Conservation (phyloP, 1,140 invertebrate species). For the Rhyacophila brunnea region DNA sequence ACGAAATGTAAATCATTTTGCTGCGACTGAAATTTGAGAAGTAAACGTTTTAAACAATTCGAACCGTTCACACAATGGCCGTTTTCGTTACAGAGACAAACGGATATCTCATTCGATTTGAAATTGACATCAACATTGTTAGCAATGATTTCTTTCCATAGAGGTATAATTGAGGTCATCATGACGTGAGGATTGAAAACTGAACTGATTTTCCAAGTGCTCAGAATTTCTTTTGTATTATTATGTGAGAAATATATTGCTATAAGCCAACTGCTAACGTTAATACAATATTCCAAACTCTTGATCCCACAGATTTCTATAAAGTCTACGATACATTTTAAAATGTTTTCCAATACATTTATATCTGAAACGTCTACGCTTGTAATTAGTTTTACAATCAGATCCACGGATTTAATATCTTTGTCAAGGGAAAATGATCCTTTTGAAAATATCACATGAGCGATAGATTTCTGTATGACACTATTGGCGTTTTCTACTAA, state of each 20-base stretch:
- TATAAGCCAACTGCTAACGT: slow-evolving; percentile 30
- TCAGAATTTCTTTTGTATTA: slow-evolving; percentile 23
- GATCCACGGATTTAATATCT: slow-evolving; percentile 17
- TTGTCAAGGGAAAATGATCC: slow-evolving; percentile 17
- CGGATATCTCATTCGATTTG: neutral
- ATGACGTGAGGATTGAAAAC: slow-evolving; percentile 31
- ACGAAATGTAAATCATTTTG: slow-evolving; percentile 33
- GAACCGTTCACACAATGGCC: slow-evolving; percentile 21
- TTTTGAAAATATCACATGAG: slow-evolving; percentile 14
- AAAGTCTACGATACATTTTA: slow-evolving; percentile 17
- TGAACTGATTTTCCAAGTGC: slow-evolving; percentile 23
- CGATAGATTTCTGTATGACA: slow-evolving; percentile 3
- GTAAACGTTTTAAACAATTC: slow-evolving; percentile 11
- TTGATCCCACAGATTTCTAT: slow-evolving; percentile 18
- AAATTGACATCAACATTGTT: slow-evolving; percentile 12
- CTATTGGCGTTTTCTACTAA: slow-evolving; percentile 10
- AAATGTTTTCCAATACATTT: slow-evolving; percentile 1
- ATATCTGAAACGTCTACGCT: slow-evolving; percentile 8
- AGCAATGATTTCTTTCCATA: slow-evolving; percentile 25
- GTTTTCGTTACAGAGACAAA: slow-evolving; percentile 21
- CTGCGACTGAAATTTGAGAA: slow-evolving; percentile 24
- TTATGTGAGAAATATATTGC: slow-evolving; percentile 28
- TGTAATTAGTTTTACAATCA: slow-evolving; percentile 25
- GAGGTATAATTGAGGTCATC: slow-evolving; percentile 27
- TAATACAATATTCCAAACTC: slow-evolving; percentile 21